A percentile compares a stretch with the other conserved stretches of the same genome.
Evolutionary conservation across 2,113 vertebrate genomes (phyloP).

Genomic region (Dicerorhinus sumatrensis): DNA sequence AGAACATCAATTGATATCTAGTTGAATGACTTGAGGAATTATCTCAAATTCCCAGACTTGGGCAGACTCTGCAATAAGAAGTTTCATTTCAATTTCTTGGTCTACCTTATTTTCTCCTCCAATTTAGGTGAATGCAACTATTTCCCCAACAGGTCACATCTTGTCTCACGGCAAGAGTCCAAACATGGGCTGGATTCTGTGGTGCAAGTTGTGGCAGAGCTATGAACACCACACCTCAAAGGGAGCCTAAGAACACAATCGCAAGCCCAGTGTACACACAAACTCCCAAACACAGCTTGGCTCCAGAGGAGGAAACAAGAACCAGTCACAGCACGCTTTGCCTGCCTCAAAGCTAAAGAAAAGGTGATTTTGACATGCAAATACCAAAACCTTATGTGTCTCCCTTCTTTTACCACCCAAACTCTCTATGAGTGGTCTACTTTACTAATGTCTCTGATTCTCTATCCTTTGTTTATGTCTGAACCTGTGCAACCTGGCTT

Average conservation of each 20-base stretch:
- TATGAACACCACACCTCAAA: slow-evolving; percentile 57
- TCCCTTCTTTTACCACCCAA: neutral
- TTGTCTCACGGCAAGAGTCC: slow-evolving; percentile 45
- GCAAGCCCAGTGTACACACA: slow-evolving; percentile 57
- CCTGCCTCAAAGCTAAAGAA: slow-evolving; percentile 34
- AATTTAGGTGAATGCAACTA: slow-evolving; percentile 27
- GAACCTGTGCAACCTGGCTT: neutral
- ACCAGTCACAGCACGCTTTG: slow-evolving; percentile 49
- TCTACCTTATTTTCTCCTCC: neutral
- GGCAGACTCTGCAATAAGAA: neutral
- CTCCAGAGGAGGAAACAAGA: slow-evolving; percentile 33
- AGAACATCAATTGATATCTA: neutral
- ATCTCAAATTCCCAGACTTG: neutral
- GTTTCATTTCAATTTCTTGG: slow-evolving; percentile 20
- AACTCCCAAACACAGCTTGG: slow-evolving; percentile 39
- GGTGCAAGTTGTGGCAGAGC: slow-evolving; percentile 64
- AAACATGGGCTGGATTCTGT: slow-evolving; percentile 32
- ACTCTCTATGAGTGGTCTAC: neutral
- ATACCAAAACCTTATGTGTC: neutral
- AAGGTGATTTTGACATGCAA: neutral
- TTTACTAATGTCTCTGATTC: neutral
- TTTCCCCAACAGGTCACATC: slow-evolving; percentile 62
- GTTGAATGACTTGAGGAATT: neutral
- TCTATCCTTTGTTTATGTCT: neutral
- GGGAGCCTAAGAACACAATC: slow-evolving; percentile 50